phyloP scores from a whole-genome alignment of 2,888 invertebrate species.

The Lysandra bellargus region DNA sequence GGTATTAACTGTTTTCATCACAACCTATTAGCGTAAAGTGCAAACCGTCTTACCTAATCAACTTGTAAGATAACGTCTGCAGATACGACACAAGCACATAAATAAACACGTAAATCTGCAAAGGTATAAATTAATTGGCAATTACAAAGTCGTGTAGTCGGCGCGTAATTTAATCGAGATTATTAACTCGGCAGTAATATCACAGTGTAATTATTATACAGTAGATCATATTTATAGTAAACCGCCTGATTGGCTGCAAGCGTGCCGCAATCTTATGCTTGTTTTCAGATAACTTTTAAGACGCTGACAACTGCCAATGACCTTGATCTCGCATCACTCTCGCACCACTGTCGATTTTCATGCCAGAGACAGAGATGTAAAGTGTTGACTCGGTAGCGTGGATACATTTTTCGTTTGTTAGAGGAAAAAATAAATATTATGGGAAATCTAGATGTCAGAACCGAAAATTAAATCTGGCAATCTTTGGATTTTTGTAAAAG shows the following conservation, averaged over 20 bases:
- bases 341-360: no score
- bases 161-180: conserved; percentile 28
- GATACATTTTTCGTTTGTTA: no score
- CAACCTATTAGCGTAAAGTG: not conserved
- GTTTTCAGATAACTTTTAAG: no score
- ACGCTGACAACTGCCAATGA: no score
- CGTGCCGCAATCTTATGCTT: not conserved
- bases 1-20: not conserved
- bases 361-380: no score
- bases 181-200: conserved; percentile 4
- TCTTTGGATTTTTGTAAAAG: no score
- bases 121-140: conserved; percentile 23
- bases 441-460: no score
- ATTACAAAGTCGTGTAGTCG: not conserved
- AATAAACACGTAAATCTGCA: not conserved
- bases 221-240: not conserved
- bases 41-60: not conserved
- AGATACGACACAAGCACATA: not conserved
- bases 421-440: no score
- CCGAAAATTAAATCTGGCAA: no score
- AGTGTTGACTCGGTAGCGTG: no score
- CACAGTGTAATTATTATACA: not conserved
- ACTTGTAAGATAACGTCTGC: not conserved
- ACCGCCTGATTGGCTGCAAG: not conserved
- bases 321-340: no score